phyloP scores from a whole-genome alignment of 2,113 vertebrate species.

The Macquaria ambigua region DNA sequence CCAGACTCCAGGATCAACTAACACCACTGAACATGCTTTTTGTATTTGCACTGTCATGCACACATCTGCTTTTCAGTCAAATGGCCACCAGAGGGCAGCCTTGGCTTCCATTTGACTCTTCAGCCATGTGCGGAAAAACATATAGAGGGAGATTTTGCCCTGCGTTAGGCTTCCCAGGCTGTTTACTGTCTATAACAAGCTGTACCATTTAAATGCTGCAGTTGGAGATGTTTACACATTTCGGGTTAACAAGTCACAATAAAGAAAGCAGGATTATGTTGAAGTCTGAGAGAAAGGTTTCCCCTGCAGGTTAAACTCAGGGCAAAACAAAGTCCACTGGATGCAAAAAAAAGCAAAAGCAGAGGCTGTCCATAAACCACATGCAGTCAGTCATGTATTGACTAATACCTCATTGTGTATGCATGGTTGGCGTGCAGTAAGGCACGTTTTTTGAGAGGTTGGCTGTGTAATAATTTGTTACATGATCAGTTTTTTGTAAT shows the following conservation, averaged over 20 bases:
- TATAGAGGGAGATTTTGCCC: background rate
- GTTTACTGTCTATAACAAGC: rapidly evolving
- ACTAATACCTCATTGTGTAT: conserved; percentile 24
- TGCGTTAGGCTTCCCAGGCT: conserved; percentile 6
- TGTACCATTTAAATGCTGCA: background rate
- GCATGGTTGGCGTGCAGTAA: background rate
- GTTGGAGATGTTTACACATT: background rate
- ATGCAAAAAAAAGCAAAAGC: background rate
- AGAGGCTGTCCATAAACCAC: conserved; percentile 11
- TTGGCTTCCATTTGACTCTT: conserved; percentile 10
- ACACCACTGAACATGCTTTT: background rate
- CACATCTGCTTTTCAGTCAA: background rate
- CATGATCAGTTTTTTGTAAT: background rate
- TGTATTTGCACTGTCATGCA: conserved; percentile 55
- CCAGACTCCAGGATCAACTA: conserved; percentile 5
- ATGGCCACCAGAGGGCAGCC: conserved; percentile 45
- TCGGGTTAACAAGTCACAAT: background rate
- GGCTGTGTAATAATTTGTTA: background rate
- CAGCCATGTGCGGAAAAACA: background rate
- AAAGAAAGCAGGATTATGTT: background rate
- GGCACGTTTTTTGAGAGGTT: background rate
- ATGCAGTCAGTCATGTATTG: conserved; percentile 20
- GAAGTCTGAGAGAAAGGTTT: background rate
- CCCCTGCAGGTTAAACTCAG: background rate
- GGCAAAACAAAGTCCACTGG: background rate